Base-by-base conservation (phyloP, 2,888 invertebrate species). In the Drosophila atripex region DNA sequence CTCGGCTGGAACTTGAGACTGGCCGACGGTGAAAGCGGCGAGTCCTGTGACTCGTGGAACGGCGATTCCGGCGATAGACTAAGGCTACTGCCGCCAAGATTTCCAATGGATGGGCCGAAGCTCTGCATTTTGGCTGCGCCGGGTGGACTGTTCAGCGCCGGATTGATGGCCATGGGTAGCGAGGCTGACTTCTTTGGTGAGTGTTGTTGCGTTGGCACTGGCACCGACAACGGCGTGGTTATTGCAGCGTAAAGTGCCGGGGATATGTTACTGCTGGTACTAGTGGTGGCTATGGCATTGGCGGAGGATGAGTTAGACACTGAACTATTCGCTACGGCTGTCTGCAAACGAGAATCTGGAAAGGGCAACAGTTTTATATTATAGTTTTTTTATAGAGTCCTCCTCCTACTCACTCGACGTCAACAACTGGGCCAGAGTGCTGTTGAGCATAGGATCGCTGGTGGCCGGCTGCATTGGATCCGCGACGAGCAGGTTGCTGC, bases 351-450 rank as follows among this genome's bases (percentile, higher is more conserved):
- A 38, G 71, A 78, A 52, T 77, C 86, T 77, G 52, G 16, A 63
- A 63, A 0, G 12, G 6, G 1, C 11, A 35, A 9, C 8, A 1
- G 11, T 47, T 16, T 35, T n/a, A 35, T n/a, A 35, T n/a, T n/a
- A 14, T 6, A 35, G 14, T n/a, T 35, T 7, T 1, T 2, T n/a
- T n/a, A 7, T n/a, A 6, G 2, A 35, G n/a, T 35, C n/a, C n/a
- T 28, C 7, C 9, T 3, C 8, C 12, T 30, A 78, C 87, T 88
- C 77, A 89, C 88, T 89, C 56, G 88, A 86, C 52, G 95, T 95
- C 77, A 97, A 94, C 74, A 97, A 93, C 89, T 97, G 97, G 49
- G 97, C 97, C 68, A 97, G 93, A 57, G 96, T 95, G 92, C 95
- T 96, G 75, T 94, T 93, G 73, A 96, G 92, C 80, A 95, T 93